These are phyloP conservation scores for Oxytorus armatus DNA, from an alignment of 2,888 invertebrate species.

Conservation along the genomic window DNA sequence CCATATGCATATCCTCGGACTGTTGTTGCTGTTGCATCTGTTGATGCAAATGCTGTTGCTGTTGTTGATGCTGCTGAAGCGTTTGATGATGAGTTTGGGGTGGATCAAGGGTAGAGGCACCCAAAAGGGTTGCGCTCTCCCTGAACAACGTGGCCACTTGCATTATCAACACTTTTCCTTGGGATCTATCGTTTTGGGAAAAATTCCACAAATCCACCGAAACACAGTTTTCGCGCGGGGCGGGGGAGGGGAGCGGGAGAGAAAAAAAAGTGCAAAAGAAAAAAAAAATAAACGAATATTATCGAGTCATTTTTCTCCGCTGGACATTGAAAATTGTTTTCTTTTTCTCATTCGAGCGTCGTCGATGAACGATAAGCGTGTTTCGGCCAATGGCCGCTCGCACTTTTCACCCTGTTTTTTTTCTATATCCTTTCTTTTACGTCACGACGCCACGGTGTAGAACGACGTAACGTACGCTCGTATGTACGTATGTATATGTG, in stretches of 20 bases:
- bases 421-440: slow-evolving; percentile 8
- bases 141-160: slow-evolving; percentile 89
- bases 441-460: slow-evolving; percentile 29
- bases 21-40: slow-evolving; percentile 77
- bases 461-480: slow-evolving; percentile 40
- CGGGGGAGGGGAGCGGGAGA: no score
- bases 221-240: slow-evolving; percentile 2
- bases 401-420: slow-evolving; percentile 44
- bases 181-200: not conserved
- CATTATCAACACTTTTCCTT: slow-evolving; percentile 82
- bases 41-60: slow-evolving; percentile 70
- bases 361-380: slow-evolving; percentile 16
- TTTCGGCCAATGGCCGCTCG: slow-evolving; percentile 29
- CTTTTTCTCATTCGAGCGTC: not conserved
- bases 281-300: slow-evolving; percentile 11
- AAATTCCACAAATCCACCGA: not conserved
- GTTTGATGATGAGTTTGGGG: slow-evolving; percentile 82
- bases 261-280: slow-evolving; percentile 8
- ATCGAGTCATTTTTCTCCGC: slow-evolving; percentile 29
- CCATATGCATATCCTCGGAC: slow-evolving; percentile 81
- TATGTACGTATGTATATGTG: slow-evolving; percentile 51
- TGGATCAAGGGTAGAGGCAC: slow-evolving; percentile 87
- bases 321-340: not conserved
- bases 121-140: slow-evolving; percentile 88
- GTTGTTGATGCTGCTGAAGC: slow-evolving; percentile 72